These are phyloP conservation scores for Boulengeromyrus knoepffleri DNA, from an alignment of 2,113 vertebrate genomes.

Conservation along the genomic window DNA sequence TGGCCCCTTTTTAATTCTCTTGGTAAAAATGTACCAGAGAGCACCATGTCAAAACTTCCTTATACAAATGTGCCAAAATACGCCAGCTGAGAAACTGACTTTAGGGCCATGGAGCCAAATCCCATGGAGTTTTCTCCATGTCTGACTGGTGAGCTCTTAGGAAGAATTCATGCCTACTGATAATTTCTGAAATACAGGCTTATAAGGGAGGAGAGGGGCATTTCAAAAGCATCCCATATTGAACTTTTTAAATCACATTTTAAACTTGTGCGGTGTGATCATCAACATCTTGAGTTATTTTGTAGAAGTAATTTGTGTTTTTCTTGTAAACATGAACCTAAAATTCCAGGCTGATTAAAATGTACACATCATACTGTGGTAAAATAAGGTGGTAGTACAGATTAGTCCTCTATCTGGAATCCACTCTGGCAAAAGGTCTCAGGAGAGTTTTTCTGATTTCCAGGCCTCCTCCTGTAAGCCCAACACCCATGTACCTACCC, in stretches of 20 bases:
- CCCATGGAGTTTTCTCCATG: background rate
- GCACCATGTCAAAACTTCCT: background rate
- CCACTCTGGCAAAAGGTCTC: background rate
- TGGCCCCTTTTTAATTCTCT: background rate
- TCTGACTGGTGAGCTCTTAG: background rate
- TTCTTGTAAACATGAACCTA: background rate
- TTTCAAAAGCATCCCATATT: background rate
- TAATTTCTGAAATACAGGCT: background rate
- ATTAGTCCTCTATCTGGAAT: background rate
- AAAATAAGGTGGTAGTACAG: background rate
- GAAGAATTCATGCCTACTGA: background rate
- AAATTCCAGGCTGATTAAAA: background rate
- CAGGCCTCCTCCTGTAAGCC: background rate
- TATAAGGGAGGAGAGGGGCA: background rate
- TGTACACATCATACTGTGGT: background rate
- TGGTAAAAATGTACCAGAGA: background rate
- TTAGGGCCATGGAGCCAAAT: background rate
- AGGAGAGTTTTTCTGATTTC: background rate
- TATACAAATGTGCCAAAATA: background rate
- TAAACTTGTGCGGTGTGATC: background rate
- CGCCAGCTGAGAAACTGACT: background rate
- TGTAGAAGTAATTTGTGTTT: background rate
- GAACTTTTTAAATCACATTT: background rate
- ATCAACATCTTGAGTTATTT: background rate
- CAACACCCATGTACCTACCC: conserved; percentile 59